Evolutionary conservation across 2,888 invertebrate species (phyloP).

Genomic region (Epistrophella euchroma): DNA sequence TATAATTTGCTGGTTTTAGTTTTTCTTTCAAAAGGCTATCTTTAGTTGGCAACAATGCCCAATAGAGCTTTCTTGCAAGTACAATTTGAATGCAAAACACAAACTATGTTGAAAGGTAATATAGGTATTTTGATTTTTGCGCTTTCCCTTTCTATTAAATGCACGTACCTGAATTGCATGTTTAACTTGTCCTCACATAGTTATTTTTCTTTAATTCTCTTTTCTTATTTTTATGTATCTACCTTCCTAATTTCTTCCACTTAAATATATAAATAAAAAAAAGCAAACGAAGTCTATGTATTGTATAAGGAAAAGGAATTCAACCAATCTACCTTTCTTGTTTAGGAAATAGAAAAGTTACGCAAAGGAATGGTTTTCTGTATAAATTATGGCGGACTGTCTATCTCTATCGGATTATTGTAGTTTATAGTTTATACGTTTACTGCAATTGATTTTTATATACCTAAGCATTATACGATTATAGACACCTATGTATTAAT

Average conservation of each 20-base stretch:
- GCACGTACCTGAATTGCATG: constrained; percentile 9
- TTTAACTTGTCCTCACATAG: background rate
- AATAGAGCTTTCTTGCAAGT: constrained; percentile 35
- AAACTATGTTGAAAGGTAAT: background rate
- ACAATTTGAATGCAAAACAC: constrained; percentile 5
- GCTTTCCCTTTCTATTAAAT: constrained; percentile 45
- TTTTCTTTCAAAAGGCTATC: background rate
- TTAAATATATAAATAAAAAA: too few species aligned
- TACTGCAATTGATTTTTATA: background rate
- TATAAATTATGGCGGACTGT: background rate
- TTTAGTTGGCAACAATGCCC: constrained; percentile 2
- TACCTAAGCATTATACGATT: too few species aligned
- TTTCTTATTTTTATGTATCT: background rate
- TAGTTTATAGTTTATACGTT: background rate
- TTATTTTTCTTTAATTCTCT: background rate
- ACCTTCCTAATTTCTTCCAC: background rate
- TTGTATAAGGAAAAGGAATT: background rate
- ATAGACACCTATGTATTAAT: background rate
- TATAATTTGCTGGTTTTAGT: background rate
- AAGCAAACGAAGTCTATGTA: too few species aligned
- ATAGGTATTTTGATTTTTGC: constrained; percentile 3
- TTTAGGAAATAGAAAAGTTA: background rate
- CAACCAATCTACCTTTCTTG: background rate
- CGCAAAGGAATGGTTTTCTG: background rate
- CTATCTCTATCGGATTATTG: too few species aligned